A percentile compares a stretch with the other conserved stretches of the same genome.
phyloP scores from a whole-genome alignment of 2,888 invertebrate species.

The Hanleya hanleyi region DNA sequence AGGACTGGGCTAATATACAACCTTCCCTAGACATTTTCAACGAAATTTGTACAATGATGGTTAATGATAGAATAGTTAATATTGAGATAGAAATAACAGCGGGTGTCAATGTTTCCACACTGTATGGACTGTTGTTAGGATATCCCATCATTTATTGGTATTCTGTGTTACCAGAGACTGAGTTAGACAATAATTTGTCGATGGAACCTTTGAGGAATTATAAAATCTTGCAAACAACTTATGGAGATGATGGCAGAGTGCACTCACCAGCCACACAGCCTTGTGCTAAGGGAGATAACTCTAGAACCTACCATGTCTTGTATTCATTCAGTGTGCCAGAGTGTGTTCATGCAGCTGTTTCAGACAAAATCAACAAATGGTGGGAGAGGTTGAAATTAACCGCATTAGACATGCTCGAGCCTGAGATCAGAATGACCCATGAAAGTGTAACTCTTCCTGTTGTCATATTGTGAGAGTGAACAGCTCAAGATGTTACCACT shows the following conservation, averaged over 20 bases:
- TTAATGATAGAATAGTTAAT: no score
- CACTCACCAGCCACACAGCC: background rate
- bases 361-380: no score
- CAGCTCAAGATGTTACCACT: no score
- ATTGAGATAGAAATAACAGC: background rate
- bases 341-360: no score
- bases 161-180: slow-evolving; percentile 18
- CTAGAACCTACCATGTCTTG: background rate
- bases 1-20: no score
- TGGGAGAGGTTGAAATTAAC: no score
- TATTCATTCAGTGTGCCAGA: background rate
- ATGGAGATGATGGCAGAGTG: no score
- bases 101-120: slow-evolving; percentile 27
- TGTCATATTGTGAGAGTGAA: no score
- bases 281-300: background rate
- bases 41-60: background rate
- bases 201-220: slow-evolving; percentile 42
- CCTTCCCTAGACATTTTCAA: no score
- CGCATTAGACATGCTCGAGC: no score
- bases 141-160: slow-evolving; percentile 56
- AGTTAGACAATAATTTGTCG: slow-evolving; percentile 39
- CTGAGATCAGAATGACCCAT: no score
- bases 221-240: slow-evolving; percentile 27
- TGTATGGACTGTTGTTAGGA: slow-evolving; percentile 51
- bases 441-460: no score